Evolutionary conservation across 2,888 invertebrate genomes (phyloP).

Genomic region (Apomyelois bistriatella): DNA sequence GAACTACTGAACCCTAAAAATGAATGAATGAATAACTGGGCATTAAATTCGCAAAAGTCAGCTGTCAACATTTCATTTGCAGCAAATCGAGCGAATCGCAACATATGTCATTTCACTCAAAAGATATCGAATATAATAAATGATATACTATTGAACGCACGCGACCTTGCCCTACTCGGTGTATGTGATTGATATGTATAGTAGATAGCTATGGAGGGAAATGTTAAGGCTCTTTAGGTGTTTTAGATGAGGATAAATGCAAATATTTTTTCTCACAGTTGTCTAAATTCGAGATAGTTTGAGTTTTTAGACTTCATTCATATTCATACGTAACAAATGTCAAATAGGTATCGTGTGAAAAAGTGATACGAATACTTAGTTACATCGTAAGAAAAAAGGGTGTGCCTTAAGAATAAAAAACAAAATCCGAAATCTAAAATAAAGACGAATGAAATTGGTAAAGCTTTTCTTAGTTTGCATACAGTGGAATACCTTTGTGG

Average conservation of each 20-base stretch:
- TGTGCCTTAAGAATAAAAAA: too few relatives aligned
- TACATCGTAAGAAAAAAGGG: too few relatives aligned
- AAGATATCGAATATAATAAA: background rate
- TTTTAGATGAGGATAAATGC: too few relatives aligned
- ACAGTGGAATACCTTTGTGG: too few relatives aligned
- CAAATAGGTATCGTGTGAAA: too few relatives aligned
- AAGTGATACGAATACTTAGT: too few relatives aligned
- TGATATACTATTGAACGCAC: background rate
- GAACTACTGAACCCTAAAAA: too few relatives aligned
- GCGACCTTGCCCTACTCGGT: background rate
- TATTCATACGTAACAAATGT: too few relatives aligned
- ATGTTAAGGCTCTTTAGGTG: slow-evolving; percentile 1
- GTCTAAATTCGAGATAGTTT: background rate
- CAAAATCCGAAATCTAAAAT: too few relatives aligned
- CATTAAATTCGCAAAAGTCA: background rate
- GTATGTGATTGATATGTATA: background rate
- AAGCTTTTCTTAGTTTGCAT: too few relatives aligned
- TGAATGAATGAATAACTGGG: too few relatives aligned
- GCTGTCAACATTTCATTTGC: background rate
- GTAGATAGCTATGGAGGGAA: background rate
- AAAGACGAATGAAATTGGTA: too few relatives aligned
- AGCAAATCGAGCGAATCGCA: background rate
- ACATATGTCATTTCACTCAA: background rate
- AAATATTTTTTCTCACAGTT: background rate
- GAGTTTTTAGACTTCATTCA: background rate